phyloP scores from a whole-genome alignment of 2,797 vertebrate species.

The Anabas testudineus region DNA sequence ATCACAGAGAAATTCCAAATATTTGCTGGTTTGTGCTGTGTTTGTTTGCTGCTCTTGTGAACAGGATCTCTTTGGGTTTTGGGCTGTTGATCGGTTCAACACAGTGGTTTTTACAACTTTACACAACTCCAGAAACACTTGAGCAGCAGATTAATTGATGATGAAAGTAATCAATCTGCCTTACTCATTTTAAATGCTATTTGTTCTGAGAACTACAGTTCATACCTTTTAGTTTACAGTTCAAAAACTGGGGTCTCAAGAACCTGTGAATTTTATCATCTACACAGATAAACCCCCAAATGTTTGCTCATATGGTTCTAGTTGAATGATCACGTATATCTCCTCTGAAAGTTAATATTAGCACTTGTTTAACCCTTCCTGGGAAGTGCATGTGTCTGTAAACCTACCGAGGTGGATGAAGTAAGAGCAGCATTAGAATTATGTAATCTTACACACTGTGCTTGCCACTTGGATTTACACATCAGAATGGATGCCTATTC shows the following conservation, averaged over 20 bases:
- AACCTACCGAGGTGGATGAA: not conserved
- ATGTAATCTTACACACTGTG: conserved; percentile 17
- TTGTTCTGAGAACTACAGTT: not conserved
- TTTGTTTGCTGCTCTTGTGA: too few species aligned
- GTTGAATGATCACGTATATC: not conserved
- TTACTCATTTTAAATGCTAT: not conserved
- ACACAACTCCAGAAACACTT: too few species aligned
- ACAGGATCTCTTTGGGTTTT: too few species aligned
- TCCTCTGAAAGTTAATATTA: not conserved
- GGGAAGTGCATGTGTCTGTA: not conserved
- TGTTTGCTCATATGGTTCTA: not conserved
- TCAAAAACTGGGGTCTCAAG: too few species aligned
- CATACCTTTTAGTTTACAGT: not conserved
- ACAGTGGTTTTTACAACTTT: too few species aligned
- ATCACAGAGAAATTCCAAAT: not conserved
- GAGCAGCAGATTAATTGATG: not conserved
- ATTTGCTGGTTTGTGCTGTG: too few species aligned
- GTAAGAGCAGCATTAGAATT: conserved; percentile 17
- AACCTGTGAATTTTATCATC: too few species aligned
- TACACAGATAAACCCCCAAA: too few species aligned
- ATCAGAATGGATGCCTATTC: conserved; percentile 6
- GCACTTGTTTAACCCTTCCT: not conserved
- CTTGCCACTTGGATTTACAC: conserved; percentile 28
- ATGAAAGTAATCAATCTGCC: not conserved
- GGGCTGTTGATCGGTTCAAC: too few species aligned